These are phyloP conservation scores for Argyrosomus japonicus DNA, from an alignment of 2,113 vertebrate species.

Conservation along the genomic window DNA sequence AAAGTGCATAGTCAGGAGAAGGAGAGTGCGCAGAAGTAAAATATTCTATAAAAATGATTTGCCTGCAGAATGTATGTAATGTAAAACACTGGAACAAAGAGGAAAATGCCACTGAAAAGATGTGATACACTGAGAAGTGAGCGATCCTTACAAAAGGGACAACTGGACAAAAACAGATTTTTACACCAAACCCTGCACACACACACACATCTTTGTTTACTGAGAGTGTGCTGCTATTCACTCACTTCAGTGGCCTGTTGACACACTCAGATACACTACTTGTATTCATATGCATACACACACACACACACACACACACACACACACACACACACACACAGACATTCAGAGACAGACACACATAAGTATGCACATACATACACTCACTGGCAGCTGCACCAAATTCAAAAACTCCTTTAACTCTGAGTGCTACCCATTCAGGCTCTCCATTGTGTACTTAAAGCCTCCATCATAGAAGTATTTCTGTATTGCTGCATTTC, in stretches of 20 bases:
- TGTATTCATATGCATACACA: constrained; percentile 3
- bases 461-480: constrained; percentile 67
- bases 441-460: constrained; percentile 59
- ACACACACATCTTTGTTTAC: constrained; percentile 8
- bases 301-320: neutral
- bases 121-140: constrained; percentile 29
- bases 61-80: constrained; percentile 6
- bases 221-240: constrained; percentile 5
- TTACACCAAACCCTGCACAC: neutral
- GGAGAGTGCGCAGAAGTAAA: neutral
- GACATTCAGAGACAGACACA: constrained; percentile 7
- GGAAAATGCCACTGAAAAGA: constrained; percentile 27
- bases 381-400: constrained; percentile 28
- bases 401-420: constrained; percentile 41
- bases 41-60: constrained; percentile 10
- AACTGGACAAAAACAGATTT: constrained; percentile 12
- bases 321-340: too few relatives aligned
- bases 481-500: constrained; percentile 69
- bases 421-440: constrained; percentile 52
- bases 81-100: constrained; percentile 32
- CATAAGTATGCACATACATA: constrained; percentile 1
- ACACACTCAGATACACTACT: constrained; percentile 18
- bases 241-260: neutral
- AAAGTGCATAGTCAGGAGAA: constrained; percentile 1
- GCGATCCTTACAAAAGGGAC: constrained; percentile 18